phyloP scores from a whole-genome alignment of 2,888 invertebrate genomes.

The Acanthosoma haemorrhoidale region DNA sequence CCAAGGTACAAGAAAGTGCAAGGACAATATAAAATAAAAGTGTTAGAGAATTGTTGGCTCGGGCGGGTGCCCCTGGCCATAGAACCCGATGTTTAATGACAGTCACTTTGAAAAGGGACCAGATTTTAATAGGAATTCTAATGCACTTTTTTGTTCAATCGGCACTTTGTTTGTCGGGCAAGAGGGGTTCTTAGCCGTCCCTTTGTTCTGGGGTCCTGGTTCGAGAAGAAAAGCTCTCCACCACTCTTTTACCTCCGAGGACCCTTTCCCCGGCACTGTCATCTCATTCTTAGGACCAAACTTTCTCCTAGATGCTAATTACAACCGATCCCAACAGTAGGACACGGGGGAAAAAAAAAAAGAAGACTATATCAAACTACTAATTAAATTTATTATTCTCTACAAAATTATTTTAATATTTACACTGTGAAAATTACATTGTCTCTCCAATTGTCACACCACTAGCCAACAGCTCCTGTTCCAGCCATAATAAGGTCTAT shows the following conservation, averaged over 20 bases:
- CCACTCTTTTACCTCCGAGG: neutral
- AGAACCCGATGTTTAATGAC: neutral
- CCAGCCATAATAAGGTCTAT: too few relatives aligned
- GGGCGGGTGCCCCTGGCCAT: neutral
- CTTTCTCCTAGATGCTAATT: neutral
- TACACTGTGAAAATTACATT: too few relatives aligned
- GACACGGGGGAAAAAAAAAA: too few relatives aligned
- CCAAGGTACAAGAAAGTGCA: too few relatives aligned
- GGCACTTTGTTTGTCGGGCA: neutral
- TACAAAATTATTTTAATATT: too few relatives aligned
- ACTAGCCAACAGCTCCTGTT: too few relatives aligned
- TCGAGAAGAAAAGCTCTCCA: neutral
- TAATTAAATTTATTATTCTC: too few relatives aligned
- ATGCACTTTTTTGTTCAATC: slow-evolving; percentile 5
- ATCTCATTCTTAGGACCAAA: neutral
- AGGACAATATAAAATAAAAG: too few relatives aligned
- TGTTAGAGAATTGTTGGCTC: too few relatives aligned
- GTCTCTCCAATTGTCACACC: too few relatives aligned
- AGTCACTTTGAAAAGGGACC: neutral
- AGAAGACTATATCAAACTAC: too few relatives aligned
- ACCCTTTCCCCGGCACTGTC: too few relatives aligned
- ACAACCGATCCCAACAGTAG: neutral
- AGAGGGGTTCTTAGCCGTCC: neutral
- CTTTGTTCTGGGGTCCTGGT: neutral
- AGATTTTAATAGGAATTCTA: neutral